Base-by-base conservation (phyloP, 1,140 invertebrate species). In the Campoletis sonorensis region DNA sequence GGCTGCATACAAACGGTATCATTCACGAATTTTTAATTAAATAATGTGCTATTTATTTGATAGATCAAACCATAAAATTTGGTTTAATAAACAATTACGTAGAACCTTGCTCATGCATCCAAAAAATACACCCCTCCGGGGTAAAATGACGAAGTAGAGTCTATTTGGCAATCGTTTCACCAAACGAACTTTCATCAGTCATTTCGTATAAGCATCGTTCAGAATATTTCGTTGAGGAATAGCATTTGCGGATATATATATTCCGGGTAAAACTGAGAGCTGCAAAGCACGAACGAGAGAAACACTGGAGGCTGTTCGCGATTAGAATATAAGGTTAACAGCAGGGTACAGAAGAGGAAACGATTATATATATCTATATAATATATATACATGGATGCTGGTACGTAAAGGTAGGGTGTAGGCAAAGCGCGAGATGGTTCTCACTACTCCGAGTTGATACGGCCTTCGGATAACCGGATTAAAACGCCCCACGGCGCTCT, bases 401-500 rank as follows among this genome's bases (percentile, higher is more conserved):
- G 49, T 75, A 45, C 49, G 45, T 30, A 3, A 49, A 51, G 21
- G 40, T 45, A 45, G 37, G 37, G 73, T 49, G 58, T 77, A 77
- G 70, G 40, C 51, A 51, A 15, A 37, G 27, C 26, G 61, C 54
- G 26, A 33, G 58, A 18, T 27, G 33, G 5, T 10, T 33, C 61
- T 40, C 33, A 61, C 61, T 51, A 68, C 67, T 27, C 70, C 54
- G 82, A 79, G 67, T 45, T 71, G 79, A 83, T 83, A 83, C 79
- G 70, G 61, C 82, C 61, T 54, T 64, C 49, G 72, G 79, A 83
- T 83, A 83, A 80, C 71, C 80, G 75, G 82, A 83, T 83, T 83
- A 83, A 83, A 83, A 83, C 79, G 64, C 79, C 82, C 79, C 79
- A 80, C 82, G 64, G 82, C 75, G 79, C 72, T 76, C 51, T 51